These are phyloP conservation scores for Pedetes capensis DNA, from an alignment of 2,113 vertebrate genomes.

Conservation along the genomic window DNA sequence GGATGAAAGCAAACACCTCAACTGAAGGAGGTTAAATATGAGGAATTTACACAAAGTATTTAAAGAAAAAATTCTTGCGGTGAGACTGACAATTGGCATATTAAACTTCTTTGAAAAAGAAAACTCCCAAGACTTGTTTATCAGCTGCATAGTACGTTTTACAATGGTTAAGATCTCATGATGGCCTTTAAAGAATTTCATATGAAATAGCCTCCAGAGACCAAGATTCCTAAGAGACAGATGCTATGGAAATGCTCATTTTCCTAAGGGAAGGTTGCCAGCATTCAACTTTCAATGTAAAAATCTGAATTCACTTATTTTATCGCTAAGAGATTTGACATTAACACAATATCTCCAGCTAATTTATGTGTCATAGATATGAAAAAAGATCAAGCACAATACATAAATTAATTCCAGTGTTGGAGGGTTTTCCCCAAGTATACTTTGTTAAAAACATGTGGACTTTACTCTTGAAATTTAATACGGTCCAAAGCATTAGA, in stretches of 20 bases:
- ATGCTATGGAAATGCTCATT: background rate
- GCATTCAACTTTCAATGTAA: background rate
- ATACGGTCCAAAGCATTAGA: background rate
- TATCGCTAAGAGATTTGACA: background rate
- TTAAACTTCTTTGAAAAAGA: conserved; percentile 14
- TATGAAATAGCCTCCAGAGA: background rate
- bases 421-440: background rate
- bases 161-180: background rate
- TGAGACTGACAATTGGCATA: background rate
- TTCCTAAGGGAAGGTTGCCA: background rate
- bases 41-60: background rate
- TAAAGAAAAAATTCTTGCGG: background rate
- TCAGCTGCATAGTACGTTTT: background rate
- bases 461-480: background rate
- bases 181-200: background rate
- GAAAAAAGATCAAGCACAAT: background rate
- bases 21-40: background rate
- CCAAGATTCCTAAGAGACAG: background rate
- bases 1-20: background rate
- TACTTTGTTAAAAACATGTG: conserved; percentile 10
- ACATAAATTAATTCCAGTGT: background rate
- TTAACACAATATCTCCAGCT: background rate
- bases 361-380: background rate
- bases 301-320: conserved; percentile 36
- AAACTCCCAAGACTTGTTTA: background rate